phyloP scores from a whole-genome alignment of 2,888 invertebrate species.

The Poecilus cupreus region DNA sequence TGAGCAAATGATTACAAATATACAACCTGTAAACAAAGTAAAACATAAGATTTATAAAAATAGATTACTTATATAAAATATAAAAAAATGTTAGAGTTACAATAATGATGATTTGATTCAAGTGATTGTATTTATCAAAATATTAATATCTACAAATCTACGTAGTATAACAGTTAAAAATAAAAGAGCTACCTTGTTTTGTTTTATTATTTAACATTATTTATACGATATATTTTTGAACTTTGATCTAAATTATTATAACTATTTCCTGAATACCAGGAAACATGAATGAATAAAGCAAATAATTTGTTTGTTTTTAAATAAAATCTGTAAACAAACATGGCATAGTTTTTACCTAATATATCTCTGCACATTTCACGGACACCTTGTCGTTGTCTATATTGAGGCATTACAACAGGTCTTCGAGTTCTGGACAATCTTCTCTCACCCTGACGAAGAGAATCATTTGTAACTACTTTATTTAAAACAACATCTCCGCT shows the following conservation, averaged over 20 bases:
- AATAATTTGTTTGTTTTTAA: too few relatives aligned
- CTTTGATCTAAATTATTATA: neutral
- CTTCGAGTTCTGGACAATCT: constrained; percentile 72
- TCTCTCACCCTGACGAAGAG: constrained; percentile 72
- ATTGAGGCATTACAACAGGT: constrained; percentile 65
- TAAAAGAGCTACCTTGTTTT: neutral
- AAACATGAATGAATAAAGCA: neutral
- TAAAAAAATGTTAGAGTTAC: too few relatives aligned
- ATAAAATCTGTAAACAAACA: too few relatives aligned
- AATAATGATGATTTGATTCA: too few relatives aligned
- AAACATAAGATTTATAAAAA: constrained; percentile 44
- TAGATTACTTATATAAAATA: too few relatives aligned
- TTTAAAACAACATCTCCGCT: constrained; percentile 79
- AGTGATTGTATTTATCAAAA: too few relatives aligned
- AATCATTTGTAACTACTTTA: constrained; percentile 72
- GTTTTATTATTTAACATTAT: neutral
- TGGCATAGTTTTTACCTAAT: constrained; percentile 71
- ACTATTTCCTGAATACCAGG: constrained; percentile 14
- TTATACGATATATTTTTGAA: neutral
- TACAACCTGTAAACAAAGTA: constrained; percentile 75
- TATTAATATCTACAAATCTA: too few relatives aligned
- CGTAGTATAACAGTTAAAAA: neutral
- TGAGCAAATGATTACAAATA: constrained; percentile 84
- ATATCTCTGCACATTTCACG: constrained; percentile 79
- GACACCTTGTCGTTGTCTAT: constrained; percentile 75